Evolutionary conservation across 2,797 vertebrate genomes (phyloP), one percentile per base, ranked within the genome.

Genomic region (Novumbra hubbsi): DNA sequence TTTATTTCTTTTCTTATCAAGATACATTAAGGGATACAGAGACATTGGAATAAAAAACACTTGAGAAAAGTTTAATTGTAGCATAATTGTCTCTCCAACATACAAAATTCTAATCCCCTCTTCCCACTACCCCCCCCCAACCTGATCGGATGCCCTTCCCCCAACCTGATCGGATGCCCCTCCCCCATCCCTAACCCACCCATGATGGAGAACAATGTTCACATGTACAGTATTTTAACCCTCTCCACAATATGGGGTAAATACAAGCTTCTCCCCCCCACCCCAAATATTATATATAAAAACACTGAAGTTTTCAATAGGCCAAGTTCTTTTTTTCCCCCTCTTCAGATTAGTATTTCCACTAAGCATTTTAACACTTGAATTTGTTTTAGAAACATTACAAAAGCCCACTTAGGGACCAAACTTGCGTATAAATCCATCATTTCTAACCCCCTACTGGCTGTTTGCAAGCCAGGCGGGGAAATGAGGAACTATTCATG

Each of bases 1-100:
- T 93, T 93, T 93, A 90, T 93, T 93, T 88, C 81, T 91, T 91
- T 91, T 92, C 88, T 93, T 92, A 92, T 90, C 91, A 94, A 93
- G 91, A 91, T 91, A 93, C 90, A 91, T 88, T 92, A 92, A 92
- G 92, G 89, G 85, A 91, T 92, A 93, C 90, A 90, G 90, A 92
- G 89, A 91, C 88, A 86, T 86, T 64, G 83, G 90, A 93, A 91
- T 93, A 90, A 88, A 90, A 92, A 91, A 90, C 83, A 91, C 82
- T 88, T 81, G 82, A 91, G 85, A 89, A 92, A 92, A 87, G 74
- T 85, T 90, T 80, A 90, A 80, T 89, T 89, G 83, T 90, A 88
- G 85, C 87, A 87, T 83, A 83, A 88, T 85, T 81, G 76, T 91
- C 79, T 90, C 81, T 90, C 83, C 84, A 79, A 84, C 85, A 83